Percentiles rank a stretch among this genome's conserved stretches.
phyloP scores from a whole-genome alignment of 2,113 vertebrate species.

The Rhinogobius similis region DNA sequence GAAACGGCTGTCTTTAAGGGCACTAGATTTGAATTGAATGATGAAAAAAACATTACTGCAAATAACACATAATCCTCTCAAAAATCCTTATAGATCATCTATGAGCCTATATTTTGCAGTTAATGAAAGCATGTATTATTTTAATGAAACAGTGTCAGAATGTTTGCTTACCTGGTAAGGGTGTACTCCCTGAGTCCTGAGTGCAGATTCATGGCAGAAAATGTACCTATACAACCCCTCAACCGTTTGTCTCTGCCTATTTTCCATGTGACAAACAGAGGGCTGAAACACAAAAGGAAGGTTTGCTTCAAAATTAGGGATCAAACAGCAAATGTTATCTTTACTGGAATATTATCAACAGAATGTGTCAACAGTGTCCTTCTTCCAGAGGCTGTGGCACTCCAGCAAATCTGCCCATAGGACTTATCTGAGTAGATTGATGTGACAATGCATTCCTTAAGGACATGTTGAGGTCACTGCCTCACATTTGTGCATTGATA shows the following conservation, averaged over 20 bases:
- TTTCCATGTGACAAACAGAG: constrained; percentile 99
- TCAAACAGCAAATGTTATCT: background rate
- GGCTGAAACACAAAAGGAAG: constrained; percentile 80
- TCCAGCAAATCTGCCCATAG: background rate
- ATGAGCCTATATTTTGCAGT: background rate
- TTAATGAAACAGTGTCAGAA: background rate
- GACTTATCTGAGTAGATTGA: constrained; percentile 43
- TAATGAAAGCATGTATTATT: too few relatives aligned
- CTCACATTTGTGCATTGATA: background rate
- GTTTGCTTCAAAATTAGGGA: background rate
- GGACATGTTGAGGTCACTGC: constrained; percentile 38
- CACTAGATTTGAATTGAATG: constrained; percentile 80
- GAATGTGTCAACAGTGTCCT: background rate
- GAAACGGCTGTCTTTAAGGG: constrained; percentile 99
- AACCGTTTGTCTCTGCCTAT: constrained; percentile 99
- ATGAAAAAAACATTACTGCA: constrained; percentile 15
- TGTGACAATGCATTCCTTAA: constrained; percentile 53
- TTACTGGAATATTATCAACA: background rate
- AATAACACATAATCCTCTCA: background rate
- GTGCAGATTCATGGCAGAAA: constrained; percentile 99
- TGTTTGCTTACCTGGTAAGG: constrained; percentile 93
- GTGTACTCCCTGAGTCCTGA: constrained; percentile 99
- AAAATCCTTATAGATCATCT: background rate
- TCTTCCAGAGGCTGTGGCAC: background rate
- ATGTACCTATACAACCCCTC: constrained; percentile 99